Percentiles rank a stretch among this genome's conserved stretches.
phyloP scores from a whole-genome alignment of 2,113 vertebrate genomes.

The Probosciger aterrimus region DNA sequence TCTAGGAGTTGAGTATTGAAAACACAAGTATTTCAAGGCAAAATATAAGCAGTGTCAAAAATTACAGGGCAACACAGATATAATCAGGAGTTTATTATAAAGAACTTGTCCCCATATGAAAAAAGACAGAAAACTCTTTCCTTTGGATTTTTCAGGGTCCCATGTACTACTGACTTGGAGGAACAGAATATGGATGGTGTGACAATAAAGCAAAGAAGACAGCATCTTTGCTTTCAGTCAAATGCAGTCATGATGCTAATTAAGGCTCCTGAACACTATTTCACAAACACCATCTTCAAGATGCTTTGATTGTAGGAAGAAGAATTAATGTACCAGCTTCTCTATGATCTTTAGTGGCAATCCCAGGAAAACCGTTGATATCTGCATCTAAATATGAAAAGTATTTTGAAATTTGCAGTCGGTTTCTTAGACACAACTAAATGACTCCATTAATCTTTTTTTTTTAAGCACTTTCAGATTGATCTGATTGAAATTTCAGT shows the following conservation, averaged over 20 bases:
- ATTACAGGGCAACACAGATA: background rate
- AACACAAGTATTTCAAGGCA: background rate
- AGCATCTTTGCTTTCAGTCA: background rate
- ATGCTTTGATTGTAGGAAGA: background rate
- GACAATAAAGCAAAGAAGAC: background rate
- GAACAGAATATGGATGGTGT: background rate
- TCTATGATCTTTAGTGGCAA: background rate
- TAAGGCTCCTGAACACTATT: background rate
- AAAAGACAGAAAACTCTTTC: background rate
- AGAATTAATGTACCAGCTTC: background rate
- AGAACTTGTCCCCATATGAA: background rate
- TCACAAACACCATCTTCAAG: background rate
- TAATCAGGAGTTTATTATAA: background rate
- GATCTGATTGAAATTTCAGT: background rate
- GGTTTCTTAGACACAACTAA: background rate
- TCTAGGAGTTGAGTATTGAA: background rate
- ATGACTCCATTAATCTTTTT: background rate
- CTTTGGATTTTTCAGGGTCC: background rate
- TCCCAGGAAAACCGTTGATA: background rate
- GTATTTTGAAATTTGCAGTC: background rate
- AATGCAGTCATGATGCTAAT: background rate
- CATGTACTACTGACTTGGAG: background rate
- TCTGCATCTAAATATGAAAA: background rate
- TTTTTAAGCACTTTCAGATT: background rate
- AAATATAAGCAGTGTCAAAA: background rate